Evolutionary conservation across 2,888 invertebrate species (phyloP), one percentile per base, ranked within the genome.

Genomic region (Toxonevra muliebris): DNA sequence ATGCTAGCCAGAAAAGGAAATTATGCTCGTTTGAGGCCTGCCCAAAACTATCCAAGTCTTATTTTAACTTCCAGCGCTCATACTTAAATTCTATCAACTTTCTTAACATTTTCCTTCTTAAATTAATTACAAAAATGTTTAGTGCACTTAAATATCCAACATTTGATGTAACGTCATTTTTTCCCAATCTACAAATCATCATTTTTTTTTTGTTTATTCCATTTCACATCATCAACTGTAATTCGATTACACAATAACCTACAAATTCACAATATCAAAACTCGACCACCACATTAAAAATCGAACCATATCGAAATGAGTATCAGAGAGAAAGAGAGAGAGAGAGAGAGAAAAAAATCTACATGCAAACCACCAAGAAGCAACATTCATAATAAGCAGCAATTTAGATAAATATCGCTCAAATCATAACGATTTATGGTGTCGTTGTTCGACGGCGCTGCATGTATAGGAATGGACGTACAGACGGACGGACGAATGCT

Each of bases 401-500:
- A 64, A 70, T 70, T 70, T 68, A 68, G 68, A 70, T 70, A 68
- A 60, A 65, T 19, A 68, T 70, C 62, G 48, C 52, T 65, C 65
- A 58, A 66, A 65, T 70, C 68, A 65, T 54, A 62, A 65, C 62
- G 60, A 70, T 68, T 70, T 70, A 68, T 63, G 55, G 62, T 70
- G 63, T 68, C 60, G 68, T 57, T 54, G 30, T 41, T 13, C 17
- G 45, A n/a, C 45, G 42, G 45, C 17, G 12, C 19, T 15, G 45
- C 48, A 13, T 48, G 10, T 17, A 30, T 12, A 17, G 40, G 30
- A 11, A 40, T 2, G 2, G 30, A 17, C 48, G 3, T n/a, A 15
- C 40, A 11, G n/a, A 30, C 7, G 2, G 30, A 17, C 48, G 3
- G 40, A 15, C 40, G 17, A 19, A 30, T 48, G n/a, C n/a, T 58